Evolutionary conservation across 2,888 invertebrate genomes (phyloP).

Genomic region (Drosophila seclusa): DNA sequence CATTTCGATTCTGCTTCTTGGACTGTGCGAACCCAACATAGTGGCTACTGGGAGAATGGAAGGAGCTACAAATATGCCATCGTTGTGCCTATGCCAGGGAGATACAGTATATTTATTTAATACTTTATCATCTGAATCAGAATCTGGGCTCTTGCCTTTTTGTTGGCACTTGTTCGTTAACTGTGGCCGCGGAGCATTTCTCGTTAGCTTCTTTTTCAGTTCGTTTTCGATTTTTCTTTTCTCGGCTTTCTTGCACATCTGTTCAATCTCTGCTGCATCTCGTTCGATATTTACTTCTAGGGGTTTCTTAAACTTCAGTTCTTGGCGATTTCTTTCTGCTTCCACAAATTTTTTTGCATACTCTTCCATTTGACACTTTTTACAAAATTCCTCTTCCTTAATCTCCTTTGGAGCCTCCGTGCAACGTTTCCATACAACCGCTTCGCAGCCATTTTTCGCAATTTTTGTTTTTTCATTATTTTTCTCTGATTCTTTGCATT

Average conservation of each 20-base stretch:
- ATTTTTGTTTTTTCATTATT: background rate
- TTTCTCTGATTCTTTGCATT: background rate
- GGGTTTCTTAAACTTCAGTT: background rate
- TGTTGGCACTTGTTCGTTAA: background rate
- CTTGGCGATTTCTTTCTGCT: background rate
- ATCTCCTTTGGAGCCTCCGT: background rate
- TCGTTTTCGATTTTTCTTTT: background rate
- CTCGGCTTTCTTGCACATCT: background rate
- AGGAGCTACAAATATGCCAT: constrained; percentile 7
- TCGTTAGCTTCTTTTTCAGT: background rate
- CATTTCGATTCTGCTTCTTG: background rate
- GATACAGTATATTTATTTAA: constrained; percentile 15
- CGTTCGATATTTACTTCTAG: background rate
- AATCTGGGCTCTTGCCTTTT: constrained; percentile 1
- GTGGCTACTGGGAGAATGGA: background rate
- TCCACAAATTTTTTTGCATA: background rate
- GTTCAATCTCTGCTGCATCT: background rate
- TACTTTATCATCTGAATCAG: constrained; percentile 4
- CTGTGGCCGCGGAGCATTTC: background rate
- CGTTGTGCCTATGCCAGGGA: constrained; percentile 1
- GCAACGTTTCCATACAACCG: background rate
- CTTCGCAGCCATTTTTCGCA: background rate
- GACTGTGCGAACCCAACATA: background rate
- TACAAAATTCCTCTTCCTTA: background rate
- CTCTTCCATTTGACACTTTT: background rate